phyloP scores from a whole-genome alignment of 2,888 invertebrate genomes.

The Eremobia ochroleuca region DNA sequence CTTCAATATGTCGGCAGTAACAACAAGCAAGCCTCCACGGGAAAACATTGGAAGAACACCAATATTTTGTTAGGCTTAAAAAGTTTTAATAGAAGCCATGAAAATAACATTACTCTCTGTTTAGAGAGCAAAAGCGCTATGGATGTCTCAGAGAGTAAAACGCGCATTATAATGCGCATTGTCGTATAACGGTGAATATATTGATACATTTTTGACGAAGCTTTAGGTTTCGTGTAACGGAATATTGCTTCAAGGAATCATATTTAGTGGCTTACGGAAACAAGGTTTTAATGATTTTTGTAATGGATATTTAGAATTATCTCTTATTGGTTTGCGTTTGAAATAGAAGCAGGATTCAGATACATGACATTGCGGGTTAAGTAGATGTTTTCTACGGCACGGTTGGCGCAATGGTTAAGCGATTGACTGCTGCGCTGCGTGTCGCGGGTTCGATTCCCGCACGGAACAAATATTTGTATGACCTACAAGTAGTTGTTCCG shows the following conservation, averaged over 20 bases:
- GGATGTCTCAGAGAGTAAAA: conserved; percentile 28
- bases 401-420: too few relatives aligned
- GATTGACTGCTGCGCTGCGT: too few relatives aligned
- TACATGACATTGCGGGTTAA: neutral
- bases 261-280: conserved; percentile 8
- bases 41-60: conserved; percentile 58
- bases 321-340: neutral
- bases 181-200: conserved; percentile 42
- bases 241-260: conserved; percentile 17
- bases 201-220: conserved; percentile 51
- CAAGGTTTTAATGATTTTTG: conserved; percentile 3
- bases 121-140: conserved; percentile 37
- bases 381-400: neutral
- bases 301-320: neutral
- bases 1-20: conserved; percentile 55
- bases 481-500: too few relatives aligned
- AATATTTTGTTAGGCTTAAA: conserved; percentile 71
- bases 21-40: conserved; percentile 50
- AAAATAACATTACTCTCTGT: conserved; percentile 62
- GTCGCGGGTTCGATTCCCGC: too few relatives aligned
- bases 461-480: too few relatives aligned
- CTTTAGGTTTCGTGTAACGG: conserved; percentile 30
- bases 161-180: conserved; percentile 26
- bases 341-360: neutral
- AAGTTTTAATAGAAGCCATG: conserved; percentile 74